phyloP scores from a whole-genome alignment of 2,888 invertebrate species.

The Liodrosophila aerea region DNA sequence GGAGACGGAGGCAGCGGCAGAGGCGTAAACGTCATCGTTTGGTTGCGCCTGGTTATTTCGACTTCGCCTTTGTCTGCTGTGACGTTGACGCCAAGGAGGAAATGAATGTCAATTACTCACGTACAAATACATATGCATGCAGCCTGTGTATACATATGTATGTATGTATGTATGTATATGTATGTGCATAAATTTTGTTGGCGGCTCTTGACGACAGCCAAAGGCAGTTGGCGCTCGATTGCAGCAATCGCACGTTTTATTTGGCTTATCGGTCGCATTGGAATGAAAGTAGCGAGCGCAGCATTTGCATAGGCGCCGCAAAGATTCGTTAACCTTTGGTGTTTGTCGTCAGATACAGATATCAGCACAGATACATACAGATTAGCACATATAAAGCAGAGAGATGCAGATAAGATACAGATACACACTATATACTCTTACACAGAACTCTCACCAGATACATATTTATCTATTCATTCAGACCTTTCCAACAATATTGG shows the following conservation, averaged over 20 bases:
- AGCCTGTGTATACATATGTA: constrained; percentile 19
- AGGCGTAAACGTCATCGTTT: constrained; percentile 27
- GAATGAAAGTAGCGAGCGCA: constrained; percentile 56
- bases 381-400: background rate
- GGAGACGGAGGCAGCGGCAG: background rate
- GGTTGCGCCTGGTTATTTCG: background rate
- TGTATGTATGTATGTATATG: constrained; percentile 6
- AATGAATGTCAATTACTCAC: constrained; percentile 67
- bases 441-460: constrained; percentile 1
- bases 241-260: constrained; percentile 51
- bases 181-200: constrained; percentile 24
- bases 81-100: constrained; percentile 58
- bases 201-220: constrained; percentile 39
- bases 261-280: constrained; percentile 37
- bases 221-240: constrained; percentile 34
- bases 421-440: background rate
- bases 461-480: background rate
- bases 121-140: constrained; percentile 34
- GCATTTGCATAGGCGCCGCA: constrained; percentile 64
- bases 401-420: background rate
- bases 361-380: background rate
- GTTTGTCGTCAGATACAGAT: constrained; percentile 31
- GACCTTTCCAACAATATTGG: constrained; percentile 20
- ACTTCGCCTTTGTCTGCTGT: constrained; percentile 18
- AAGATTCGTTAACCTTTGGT: constrained; percentile 56